phyloP scores from a whole-genome alignment of 2,113 vertebrate species.

The Phasianus colchicus region DNA sequence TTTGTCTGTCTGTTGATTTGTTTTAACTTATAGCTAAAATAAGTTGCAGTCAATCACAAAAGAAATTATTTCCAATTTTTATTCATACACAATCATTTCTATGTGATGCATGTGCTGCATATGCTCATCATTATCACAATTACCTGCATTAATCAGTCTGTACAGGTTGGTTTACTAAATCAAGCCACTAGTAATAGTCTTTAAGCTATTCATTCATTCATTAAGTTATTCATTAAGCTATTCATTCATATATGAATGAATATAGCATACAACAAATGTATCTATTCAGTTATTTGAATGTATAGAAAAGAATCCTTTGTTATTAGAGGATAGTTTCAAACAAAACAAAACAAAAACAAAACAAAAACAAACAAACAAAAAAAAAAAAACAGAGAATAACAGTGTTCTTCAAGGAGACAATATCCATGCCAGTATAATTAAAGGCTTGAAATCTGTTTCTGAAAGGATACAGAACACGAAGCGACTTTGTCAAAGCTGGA shows the following conservation, averaged over 20 bases:
- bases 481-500: not conserved
- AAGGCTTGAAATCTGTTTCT: not conserved
- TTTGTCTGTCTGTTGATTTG: not conserved
- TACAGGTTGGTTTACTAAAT: not conserved
- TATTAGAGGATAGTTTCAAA: not conserved
- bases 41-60: rapidly evolving
- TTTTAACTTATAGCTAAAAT: not conserved
- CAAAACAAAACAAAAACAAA: rapidly evolving
- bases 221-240: too few relatives aligned
- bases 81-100: rapidly evolving
- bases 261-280: not conserved
- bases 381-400: not conserved
- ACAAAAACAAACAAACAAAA: too few relatives aligned
- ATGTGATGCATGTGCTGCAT: not conserved
- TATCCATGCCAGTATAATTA: not conserved
- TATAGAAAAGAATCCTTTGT: not conserved
- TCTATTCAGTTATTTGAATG: rapidly evolving
- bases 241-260: too few relatives aligned
- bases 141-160: not conserved
- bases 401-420: not conserved
- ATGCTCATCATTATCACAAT: not conserved
- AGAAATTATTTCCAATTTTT: not conserved
- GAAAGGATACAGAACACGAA: not conserved
- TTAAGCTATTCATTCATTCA: too few relatives aligned
- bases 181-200: not conserved